These are phyloP conservation scores for Lottia gigantea DNA, from an alignment of 2,888 invertebrate species.

Conservation along the genomic window DNA sequence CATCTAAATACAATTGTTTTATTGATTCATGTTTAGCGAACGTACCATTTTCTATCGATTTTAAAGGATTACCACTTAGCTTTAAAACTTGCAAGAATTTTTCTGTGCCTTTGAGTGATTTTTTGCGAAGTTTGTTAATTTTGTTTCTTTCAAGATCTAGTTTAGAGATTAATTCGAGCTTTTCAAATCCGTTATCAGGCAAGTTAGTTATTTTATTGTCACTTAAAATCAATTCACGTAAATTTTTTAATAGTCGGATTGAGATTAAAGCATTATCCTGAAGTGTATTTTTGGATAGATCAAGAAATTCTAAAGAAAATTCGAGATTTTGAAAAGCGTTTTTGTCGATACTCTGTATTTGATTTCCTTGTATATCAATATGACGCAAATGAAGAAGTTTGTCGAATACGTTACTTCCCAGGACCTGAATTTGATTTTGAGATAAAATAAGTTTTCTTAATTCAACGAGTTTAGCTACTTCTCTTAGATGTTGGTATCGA, in stretches of 20 bases:
- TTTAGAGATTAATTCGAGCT: slow-evolving; percentile 19
- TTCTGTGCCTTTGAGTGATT: slow-evolving; percentile 27
- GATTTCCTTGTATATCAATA: slow-evolving; percentile 17
- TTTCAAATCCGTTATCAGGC: slow-evolving; percentile 16
- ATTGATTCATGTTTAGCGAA: slow-evolving; percentile 22
- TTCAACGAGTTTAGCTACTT: slow-evolving; percentile 23
- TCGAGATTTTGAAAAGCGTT: slow-evolving; percentile 25
- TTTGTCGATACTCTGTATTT: slow-evolving; percentile 21
- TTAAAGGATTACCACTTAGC: slow-evolving; percentile 27
- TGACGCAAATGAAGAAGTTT: slow-evolving; percentile 25
- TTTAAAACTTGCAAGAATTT: slow-evolving; percentile 25
- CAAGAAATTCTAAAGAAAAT: slow-evolving; percentile 25
- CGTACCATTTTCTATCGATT: slow-evolving; percentile 15
- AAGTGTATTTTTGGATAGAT: slow-evolving; percentile 23
- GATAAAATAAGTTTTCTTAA: slow-evolving; percentile 27
- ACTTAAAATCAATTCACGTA: slow-evolving; percentile 28
- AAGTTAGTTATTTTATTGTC: slow-evolving; percentile 24
- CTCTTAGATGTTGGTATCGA: slow-evolving; percentile 18
- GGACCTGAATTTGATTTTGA: slow-evolving; percentile 23
- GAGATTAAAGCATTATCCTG: slow-evolving; percentile 23
- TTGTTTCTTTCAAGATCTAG: slow-evolving; percentile 27
- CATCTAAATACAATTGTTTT: slow-evolving; percentile 22
- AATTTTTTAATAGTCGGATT: slow-evolving; percentile 22
- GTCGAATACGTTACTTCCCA: slow-evolving; percentile 22
- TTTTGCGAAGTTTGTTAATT: slow-evolving; percentile 19